phyloP scores from a whole-genome alignment of 1,140 invertebrate species.

The Penaeus vannamei region DNA sequence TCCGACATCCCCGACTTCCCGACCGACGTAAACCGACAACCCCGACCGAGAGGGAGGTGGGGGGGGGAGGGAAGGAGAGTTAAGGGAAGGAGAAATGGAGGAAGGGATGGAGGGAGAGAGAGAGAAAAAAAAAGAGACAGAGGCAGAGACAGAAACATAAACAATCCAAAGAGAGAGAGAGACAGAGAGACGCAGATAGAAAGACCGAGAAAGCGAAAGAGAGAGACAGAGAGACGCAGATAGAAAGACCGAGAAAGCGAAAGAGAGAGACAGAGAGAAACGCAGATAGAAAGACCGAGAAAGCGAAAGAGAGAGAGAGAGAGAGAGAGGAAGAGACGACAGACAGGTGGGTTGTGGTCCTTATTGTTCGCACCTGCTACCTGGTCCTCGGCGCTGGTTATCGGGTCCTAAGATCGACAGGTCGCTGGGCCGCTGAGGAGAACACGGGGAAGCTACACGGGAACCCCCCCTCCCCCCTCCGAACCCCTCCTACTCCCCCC shows the following conservation, averaged over 20 bases:
- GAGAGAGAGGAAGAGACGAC: background rate
- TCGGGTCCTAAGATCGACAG: constrained; percentile 37
- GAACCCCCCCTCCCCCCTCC: background rate
- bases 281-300: background rate
- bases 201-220: no score
- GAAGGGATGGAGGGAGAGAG: background rate
- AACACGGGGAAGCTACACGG: background rate
- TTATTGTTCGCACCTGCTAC: constrained; percentile 59
- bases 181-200: no score
- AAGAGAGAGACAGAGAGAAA: background rate
- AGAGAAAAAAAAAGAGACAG: background rate
- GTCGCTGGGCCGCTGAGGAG: background rate
- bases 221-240: background rate
- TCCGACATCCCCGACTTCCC: background rate
- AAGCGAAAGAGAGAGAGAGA: background rate
- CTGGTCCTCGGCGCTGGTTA: constrained; percentile 44
- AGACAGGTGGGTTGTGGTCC: constrained; percentile 47
- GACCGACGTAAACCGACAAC: background rate
- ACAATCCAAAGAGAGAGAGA: no score
- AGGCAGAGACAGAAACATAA: background rate
- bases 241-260: no score
- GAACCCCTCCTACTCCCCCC: background rate
- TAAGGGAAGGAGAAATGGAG: background rate
- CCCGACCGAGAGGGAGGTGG: background rate
- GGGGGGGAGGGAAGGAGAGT: background rate